These are phyloP conservation scores for Monoplex corrugatus DNA, from an alignment of 2,888 invertebrate species.

Conservation along the genomic window DNA sequence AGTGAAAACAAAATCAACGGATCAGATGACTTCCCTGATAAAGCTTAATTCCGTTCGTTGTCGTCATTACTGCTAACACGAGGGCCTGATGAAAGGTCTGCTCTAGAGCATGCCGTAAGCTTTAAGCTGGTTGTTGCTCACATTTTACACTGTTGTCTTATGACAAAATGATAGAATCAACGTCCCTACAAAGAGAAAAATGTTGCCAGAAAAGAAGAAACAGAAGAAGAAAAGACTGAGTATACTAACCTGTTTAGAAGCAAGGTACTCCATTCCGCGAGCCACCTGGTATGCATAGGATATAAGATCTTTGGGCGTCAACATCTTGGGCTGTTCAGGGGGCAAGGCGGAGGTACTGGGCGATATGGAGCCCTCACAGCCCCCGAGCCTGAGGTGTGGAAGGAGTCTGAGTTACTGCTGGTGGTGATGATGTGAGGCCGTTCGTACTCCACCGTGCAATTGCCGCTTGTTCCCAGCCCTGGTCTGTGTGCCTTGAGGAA, in stretches of 20 bases:
- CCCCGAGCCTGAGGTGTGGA: neutral
- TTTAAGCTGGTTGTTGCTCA: too few relatives aligned
- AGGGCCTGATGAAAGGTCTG: too few relatives aligned
- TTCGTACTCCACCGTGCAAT: conserved; percentile 64
- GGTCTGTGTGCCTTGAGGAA: conserved; percentile 94
- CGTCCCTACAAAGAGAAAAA: too few relatives aligned
- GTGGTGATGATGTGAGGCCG: conserved; percentile 67
- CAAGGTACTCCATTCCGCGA: conserved; percentile 98
- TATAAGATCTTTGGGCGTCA: conserved; percentile 96
- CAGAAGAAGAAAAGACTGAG: too few relatives aligned
- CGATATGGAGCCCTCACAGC: neutral
- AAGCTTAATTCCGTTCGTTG: too few relatives aligned
- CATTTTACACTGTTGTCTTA: too few relatives aligned
- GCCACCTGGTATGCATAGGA: conserved; percentile 98
- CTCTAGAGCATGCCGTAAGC: too few relatives aligned
- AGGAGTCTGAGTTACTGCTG: neutral
- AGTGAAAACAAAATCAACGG: too few relatives aligned
- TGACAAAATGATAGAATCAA: too few relatives aligned
- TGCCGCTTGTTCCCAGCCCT: conserved; percentile 79
- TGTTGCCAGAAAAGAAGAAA: too few relatives aligned
- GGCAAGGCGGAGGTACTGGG: neutral
- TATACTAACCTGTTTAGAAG: conserved; percentile 93
- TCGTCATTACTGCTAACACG: too few relatives aligned
- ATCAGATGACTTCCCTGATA: too few relatives aligned
- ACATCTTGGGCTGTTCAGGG: conserved; percentile 65